phyloP scores from a whole-genome alignment of 2,888 invertebrate species.

The Stenodema calcarata region DNA sequence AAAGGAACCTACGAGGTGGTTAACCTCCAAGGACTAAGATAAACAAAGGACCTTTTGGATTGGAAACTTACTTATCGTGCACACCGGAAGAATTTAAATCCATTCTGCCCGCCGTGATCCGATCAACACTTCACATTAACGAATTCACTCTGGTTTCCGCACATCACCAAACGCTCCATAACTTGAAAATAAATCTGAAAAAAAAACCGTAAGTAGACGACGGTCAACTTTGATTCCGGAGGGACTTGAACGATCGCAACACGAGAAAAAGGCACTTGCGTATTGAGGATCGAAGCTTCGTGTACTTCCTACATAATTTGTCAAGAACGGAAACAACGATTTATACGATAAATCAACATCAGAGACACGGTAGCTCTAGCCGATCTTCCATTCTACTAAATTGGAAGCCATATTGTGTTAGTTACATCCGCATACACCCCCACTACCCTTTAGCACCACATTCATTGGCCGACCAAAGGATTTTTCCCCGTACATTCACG shows the following conservation, averaged over 20 bases:
- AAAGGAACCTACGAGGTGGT: slow-evolving; percentile 32
- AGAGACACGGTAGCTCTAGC: not conserved
- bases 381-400: slow-evolving; percentile 42
- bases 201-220: not conserved
- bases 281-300: not conserved
- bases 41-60: slow-evolving; percentile 31
- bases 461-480: not conserved
- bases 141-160: not conserved
- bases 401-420: slow-evolving; percentile 45
- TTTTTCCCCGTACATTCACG: no score
- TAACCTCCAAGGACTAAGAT: slow-evolving; percentile 38
- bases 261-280: not conserved
- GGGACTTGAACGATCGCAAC: not conserved
- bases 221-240: not conserved
- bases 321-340: not conserved
- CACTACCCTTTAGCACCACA: not conserved
- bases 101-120: not conserved
- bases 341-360: not conserved
- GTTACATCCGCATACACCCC: slow-evolving; percentile 28
- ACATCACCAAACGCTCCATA: slow-evolving; percentile 4
- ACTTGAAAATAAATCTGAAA: not conserved
- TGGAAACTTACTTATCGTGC: slow-evolving; percentile 28
- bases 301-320: not conserved
- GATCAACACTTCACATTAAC: not conserved
- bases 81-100: slow-evolving; percentile 20